Conservation (phyloP, 2,888 invertebrate species). For the Cryptops parisi region DNA sequence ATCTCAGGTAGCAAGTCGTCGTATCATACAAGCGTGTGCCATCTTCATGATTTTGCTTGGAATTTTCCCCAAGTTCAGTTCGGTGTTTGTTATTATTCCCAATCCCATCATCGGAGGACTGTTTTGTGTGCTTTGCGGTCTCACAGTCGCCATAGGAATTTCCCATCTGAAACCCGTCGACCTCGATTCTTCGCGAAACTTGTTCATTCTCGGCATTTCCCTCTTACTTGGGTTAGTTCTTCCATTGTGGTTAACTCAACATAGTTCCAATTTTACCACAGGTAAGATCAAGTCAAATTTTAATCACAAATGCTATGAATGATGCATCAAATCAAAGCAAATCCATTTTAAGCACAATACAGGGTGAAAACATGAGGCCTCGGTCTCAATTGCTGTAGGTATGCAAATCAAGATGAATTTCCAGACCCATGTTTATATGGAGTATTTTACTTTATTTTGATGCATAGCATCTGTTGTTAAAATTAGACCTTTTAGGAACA, state of each 20-base stretch:
- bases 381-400: too few relatives aligned
- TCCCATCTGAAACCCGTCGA: constrained; percentile 67
- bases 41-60: constrained; percentile 58
- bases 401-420: too few relatives aligned
- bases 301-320: not conserved
- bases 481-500: too few relatives aligned
- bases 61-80: constrained; percentile 58
- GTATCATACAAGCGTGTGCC: constrained; percentile 63
- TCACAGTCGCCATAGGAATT: constrained; percentile 62
- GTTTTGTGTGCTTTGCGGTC: constrained; percentile 68
- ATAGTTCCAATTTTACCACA: constrained; percentile 4
- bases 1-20: constrained; percentile 49
- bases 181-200: constrained; percentile 65
- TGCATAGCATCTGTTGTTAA: too few relatives aligned
- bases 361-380: too few relatives aligned
- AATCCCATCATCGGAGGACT: constrained; percentile 66
- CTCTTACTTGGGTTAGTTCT: constrained; percentile 59
- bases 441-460: too few relatives aligned
- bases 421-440: too few relatives aligned
- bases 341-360: too few relatives aligned
- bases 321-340: too few relatives aligned
- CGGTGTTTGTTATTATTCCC: constrained; percentile 63
- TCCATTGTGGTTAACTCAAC: constrained; percentile 19
- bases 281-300: not conserved
- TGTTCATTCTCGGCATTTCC: constrained; percentile 76